Conservation (phyloP, 2,113 vertebrate species). For the Brevimyrus niger region DNA sequence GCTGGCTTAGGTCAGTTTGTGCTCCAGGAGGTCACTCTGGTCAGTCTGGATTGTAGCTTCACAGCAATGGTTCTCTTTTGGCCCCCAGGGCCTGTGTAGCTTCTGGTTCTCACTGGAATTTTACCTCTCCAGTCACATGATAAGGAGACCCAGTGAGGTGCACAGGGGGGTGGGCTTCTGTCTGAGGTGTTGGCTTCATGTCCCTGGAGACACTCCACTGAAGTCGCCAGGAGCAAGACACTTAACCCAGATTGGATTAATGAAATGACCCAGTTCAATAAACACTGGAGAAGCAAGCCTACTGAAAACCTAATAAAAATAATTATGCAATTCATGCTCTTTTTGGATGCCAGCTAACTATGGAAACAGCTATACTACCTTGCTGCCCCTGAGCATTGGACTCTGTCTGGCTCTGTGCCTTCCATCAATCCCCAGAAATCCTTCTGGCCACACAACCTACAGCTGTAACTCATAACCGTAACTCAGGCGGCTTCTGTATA, state of each 20-base stretch:
- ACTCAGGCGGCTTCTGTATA: neutral
- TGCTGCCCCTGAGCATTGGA: neutral
- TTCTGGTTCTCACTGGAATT: neutral
- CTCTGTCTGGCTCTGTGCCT: neutral
- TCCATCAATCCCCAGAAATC: neutral
- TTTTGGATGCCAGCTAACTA: neutral
- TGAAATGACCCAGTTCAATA: neutral
- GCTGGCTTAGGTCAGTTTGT: neutral
- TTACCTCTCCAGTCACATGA: neutral
- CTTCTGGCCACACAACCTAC: neutral
- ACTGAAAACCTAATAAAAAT: neutral
- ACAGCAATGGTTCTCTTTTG: neutral
- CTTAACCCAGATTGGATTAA: neutral
- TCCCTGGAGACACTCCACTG: neutral
- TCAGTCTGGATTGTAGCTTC: neutral
- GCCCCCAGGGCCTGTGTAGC: neutral
- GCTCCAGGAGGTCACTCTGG: neutral
- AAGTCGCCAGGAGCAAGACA: neutral
- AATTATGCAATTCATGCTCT: neutral
- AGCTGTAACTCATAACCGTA: neutral
- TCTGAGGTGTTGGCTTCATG: neutral
- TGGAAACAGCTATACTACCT: neutral
- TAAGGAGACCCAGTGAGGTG: neutral
- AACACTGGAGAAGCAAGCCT: neutral
- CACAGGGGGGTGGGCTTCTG: neutral